phyloP scores from a whole-genome alignment of 1,140 invertebrate genomes.

The Paralvinella palmiformis region DNA sequence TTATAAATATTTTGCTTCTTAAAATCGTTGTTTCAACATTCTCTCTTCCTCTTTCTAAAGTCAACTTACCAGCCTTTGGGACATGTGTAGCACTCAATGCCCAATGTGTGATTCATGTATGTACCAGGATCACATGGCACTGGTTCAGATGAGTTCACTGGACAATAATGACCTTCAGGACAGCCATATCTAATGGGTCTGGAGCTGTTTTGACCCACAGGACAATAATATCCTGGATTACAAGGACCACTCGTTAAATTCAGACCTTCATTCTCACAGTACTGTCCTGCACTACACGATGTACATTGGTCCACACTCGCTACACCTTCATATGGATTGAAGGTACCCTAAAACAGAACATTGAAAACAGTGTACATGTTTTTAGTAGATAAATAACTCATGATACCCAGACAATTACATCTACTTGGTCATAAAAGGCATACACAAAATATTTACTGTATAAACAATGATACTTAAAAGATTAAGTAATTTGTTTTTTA shows the following conservation, averaged over 20 bases:
- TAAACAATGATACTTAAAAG: no score
- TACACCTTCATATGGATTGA: slow-evolving; percentile 35
- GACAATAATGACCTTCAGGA: slow-evolving; percentile 42
- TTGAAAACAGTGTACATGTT: no score
- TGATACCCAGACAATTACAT: no score
- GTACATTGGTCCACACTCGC: slow-evolving; percentile 28
- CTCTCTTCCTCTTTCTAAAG: no score
- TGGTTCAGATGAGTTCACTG: slow-evolving; percentile 31
- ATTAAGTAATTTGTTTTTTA: no score
- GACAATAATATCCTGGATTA: slow-evolving; percentile 39
- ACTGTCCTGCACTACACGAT: slow-evolving; percentile 37
- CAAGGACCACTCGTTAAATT: slow-evolving; percentile 33
- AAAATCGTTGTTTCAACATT: no score
- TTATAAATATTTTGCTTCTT: no score
- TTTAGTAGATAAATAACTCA: no score
- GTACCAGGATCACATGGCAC: slow-evolving; percentile 40
- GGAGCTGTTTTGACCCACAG: slow-evolving; percentile 34
- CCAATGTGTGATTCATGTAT: slow-evolving; percentile 43
- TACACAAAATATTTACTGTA: no score
- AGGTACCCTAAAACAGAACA: slow-evolving; percentile 33
- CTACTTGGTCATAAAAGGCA: no score
- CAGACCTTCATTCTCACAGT: slow-evolving; percentile 38
- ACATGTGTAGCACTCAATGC: slow-evolving; percentile 34
- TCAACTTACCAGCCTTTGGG: slow-evolving; percentile 38
- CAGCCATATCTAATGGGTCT: slow-evolving; percentile 37